These are phyloP conservation scores for Hypothenemus hampei DNA, from an alignment of 1,140 invertebrate species.

Conservation along the genomic window DNA sequence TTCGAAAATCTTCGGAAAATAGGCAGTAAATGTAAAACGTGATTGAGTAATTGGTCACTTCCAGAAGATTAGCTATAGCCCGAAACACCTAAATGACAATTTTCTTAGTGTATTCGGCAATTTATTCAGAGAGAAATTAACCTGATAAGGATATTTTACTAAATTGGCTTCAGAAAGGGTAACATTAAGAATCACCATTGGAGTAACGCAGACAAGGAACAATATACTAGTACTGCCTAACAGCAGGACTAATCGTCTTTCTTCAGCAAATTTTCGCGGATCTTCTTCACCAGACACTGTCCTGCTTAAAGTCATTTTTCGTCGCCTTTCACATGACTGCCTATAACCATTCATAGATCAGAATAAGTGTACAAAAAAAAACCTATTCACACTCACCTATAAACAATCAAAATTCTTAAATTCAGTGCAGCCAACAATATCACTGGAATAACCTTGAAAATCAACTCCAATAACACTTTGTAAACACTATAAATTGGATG, in stretches of 20 bases:
- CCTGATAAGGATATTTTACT: constrained; percentile 60
- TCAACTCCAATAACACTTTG: constrained; percentile 58
- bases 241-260: constrained; percentile 62
- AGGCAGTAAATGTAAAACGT: constrained; percentile 77
- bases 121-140: constrained; percentile 26
- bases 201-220: constrained; percentile 70
- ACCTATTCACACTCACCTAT: too few relatives aligned
- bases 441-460: constrained; percentile 62
- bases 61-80: constrained; percentile 66
- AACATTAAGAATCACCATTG: constrained; percentile 69
- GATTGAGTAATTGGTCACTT: constrained; percentile 70
- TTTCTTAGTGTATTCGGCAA: neutral
- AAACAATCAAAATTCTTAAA: constrained; percentile 62
- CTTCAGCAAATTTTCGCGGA: constrained; percentile 64
- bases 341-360: constrained; percentile 49
- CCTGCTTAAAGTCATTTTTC: constrained; percentile 58
- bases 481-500: constrained; percentile 50
- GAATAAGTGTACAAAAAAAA: too few relatives aligned
- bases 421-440: constrained; percentile 63
- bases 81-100: constrained; percentile 59
- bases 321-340: constrained; percentile 58
- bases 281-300: constrained; percentile 55
- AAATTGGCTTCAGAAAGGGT: constrained; percentile 60
- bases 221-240: constrained; percentile 67
- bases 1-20: constrained; percentile 70